A percentile compares a stretch with the other conserved stretches of the same genome.
Conservation (phyloP, 2,888 invertebrate species). For the Dynastes hyllus region DNA sequence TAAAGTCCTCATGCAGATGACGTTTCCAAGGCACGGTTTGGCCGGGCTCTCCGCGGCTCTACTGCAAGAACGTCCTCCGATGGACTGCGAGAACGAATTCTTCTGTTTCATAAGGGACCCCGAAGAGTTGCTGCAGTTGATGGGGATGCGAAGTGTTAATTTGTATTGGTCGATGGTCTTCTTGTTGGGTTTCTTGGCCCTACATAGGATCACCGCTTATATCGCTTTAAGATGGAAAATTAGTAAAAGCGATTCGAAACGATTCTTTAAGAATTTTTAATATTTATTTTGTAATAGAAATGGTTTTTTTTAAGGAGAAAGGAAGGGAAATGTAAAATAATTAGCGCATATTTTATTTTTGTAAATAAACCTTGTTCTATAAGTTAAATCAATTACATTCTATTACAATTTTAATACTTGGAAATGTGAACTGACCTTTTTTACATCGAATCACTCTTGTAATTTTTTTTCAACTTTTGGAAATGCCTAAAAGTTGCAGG, state of each 20-base stretch:
- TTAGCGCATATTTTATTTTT: too few species aligned
- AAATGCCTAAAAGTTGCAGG: too few species aligned
- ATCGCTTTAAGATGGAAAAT: slow-evolving; percentile 52
- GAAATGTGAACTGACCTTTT: too few species aligned
- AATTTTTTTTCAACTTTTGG: too few species aligned
- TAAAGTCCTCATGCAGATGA: slow-evolving; percentile 74
- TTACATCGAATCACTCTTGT: too few species aligned
- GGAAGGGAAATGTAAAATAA: too few species aligned
- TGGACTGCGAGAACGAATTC: slow-evolving; percentile 49
- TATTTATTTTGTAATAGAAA: neutral
- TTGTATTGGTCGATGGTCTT: slow-evolving; percentile 32
- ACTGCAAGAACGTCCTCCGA: slow-evolving; percentile 13
- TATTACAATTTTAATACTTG: too few species aligned
- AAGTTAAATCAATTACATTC: too few species aligned
- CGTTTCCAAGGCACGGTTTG: slow-evolving; percentile 81
- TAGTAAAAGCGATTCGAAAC: neutral
- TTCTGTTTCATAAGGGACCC: slow-evolving; percentile 55
- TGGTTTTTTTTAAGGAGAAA: neutral
- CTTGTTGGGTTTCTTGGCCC: slow-evolving; percentile 40
- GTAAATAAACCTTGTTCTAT: too few species aligned
- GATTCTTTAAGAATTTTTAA: slow-evolving; percentile 9
- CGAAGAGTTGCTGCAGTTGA: slow-evolving; percentile 48
- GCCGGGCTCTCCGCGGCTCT: slow-evolving; percentile 70
- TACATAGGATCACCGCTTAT: slow-evolving; percentile 51
- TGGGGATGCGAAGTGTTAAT: slow-evolving; percentile 53